These are phyloP conservation scores for Lathronympha strigana DNA, from an alignment of 2,888 invertebrate genomes.

Conservation along the genomic window DNA sequence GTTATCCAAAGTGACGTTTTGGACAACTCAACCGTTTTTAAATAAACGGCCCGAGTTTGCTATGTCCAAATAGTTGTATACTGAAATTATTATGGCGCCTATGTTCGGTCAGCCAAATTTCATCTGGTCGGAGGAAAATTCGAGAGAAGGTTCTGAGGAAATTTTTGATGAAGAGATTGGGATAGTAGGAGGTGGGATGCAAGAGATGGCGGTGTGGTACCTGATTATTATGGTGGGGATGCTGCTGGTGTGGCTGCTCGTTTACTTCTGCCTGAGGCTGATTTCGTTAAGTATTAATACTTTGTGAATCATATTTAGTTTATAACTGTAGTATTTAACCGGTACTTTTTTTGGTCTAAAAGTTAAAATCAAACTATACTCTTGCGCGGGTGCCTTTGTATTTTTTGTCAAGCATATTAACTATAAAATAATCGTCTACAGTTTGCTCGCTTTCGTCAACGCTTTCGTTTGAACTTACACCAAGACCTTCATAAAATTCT, in stretches of 20 bases:
- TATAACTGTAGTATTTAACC: neutral
- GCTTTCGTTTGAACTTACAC: too few species aligned
- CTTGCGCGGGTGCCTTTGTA: too few species aligned
- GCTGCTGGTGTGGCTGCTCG: slow-evolving; percentile 67
- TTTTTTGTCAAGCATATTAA: too few species aligned
- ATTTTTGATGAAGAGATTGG: slow-evolving; percentile 44
- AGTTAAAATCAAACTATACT: too few species aligned
- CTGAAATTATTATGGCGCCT: slow-evolving; percentile 64
- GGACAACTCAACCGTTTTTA: slow-evolving; percentile 35
- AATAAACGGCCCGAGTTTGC: slow-evolving; percentile 27
- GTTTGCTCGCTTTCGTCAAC: too few species aligned
- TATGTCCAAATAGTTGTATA: slow-evolving; percentile 13
- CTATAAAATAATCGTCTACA: too few species aligned
- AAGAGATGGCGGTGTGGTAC: slow-evolving; percentile 72
- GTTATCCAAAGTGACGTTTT: slow-evolving; percentile 41
- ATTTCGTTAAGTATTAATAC: slow-evolving; percentile 61
- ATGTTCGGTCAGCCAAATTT: slow-evolving; percentile 60
- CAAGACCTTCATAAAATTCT: too few species aligned
- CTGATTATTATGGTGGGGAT: slow-evolving; percentile 64
- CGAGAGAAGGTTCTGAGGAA: slow-evolving; percentile 46
- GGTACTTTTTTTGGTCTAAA: neutral
- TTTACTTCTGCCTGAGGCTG: slow-evolving; percentile 70
- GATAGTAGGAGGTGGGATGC: slow-evolving; percentile 45
- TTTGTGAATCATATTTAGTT: slow-evolving; percentile 12
- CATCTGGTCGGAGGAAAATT: slow-evolving; percentile 51